Base-by-base conservation (phyloP, 35 echinoderm and acorn worm genomes). In the Anneissia japonica region DNA sequence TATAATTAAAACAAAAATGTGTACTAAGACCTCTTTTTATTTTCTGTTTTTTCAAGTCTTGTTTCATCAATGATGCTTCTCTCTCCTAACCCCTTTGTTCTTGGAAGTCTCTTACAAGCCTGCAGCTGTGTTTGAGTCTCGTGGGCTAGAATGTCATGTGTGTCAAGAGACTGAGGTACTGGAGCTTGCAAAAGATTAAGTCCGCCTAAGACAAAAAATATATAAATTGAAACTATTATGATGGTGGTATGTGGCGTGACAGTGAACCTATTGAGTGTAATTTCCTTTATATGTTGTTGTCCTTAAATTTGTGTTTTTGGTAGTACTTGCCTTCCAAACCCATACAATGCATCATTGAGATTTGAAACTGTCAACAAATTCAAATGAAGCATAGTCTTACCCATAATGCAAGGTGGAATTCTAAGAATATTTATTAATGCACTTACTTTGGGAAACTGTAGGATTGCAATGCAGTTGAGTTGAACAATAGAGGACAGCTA, bases 401-500 rank as follows among this genome's bases (percentile, higher is more conserved):
- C n/a, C n/a, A n/a, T n/a, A n/a, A n/a, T n/a, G n/a, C n/a, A n/a
- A n/a, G n/a, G n/a, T n/a, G n/a, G n/a, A n/a, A n/a, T n/a, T n/a
- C n/a, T n/a, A n/a, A n/a, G n/a, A n/a, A n/a, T n/a, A n/a, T n/a
- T n/a, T n/a, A n/a, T n/a, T n/a, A n/a, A n/a, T n/a, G 36, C 36
- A 23, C 34, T 40, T 81, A 81, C 79, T 39, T 81, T 81, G 79
- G 23, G 79, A 81, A 23, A 81, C 36, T 37, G 3, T 9, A 26
- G 79, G 79, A 40, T 81, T 81, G 36, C 79, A 81, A 39, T 81
- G 79, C 17, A 81, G 38, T 11, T 81, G 10, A 6, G 35, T 38
- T 12, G 79, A 81, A 81, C 79, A 81, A 26, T 81, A 39, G 26
- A 81, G 79, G 0, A 81, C 79, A 39, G 79, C 79, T 39, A 81